Evolutionary conservation across 2,888 invertebrate species (phyloP).

Genomic region (Choreutis nemorana): DNA sequence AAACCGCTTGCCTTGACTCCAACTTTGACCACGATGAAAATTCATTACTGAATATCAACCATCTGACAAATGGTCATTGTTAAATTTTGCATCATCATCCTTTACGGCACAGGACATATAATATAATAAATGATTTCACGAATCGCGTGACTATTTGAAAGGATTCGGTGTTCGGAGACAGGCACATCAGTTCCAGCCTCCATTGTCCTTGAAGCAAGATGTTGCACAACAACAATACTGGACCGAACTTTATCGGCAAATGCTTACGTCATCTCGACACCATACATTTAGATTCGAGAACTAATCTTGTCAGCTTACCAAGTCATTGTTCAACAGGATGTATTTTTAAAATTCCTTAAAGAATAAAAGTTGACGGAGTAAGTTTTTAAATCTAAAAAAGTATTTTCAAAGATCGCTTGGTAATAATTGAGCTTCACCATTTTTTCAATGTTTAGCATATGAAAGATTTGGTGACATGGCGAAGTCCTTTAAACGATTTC

Average conservation of each 20-base stretch:
- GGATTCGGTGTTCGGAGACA: constrained; percentile 42
- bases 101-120: no score
- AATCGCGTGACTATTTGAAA: constrained; percentile 17
- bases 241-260: no score
- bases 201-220: constrained; percentile 47
- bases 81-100: not conserved
- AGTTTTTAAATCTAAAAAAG: constrained; percentile 1
- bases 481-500: constrained; percentile 4
- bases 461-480: no score
- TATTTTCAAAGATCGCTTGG: constrained; percentile 11
- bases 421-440: not conserved
- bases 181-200: constrained; percentile 45
- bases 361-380: not conserved
- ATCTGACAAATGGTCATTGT: not conserved
- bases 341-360: constrained; percentile 15
- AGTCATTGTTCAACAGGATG: constrained; percentile 30
- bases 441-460: no score
- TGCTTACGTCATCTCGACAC: constrained; percentile 46
- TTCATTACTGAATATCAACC: no score
- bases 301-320: constrained; percentile 36
- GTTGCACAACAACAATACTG: constrained; percentile 53
- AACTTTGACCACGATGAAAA: no score
- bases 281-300: constrained; percentile 48
- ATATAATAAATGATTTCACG: not conserved
- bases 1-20: no score